These are phyloP conservation scores for Microctonus hyperodae DNA, from an alignment of 2,888 invertebrate species.

Conservation along the genomic window DNA sequence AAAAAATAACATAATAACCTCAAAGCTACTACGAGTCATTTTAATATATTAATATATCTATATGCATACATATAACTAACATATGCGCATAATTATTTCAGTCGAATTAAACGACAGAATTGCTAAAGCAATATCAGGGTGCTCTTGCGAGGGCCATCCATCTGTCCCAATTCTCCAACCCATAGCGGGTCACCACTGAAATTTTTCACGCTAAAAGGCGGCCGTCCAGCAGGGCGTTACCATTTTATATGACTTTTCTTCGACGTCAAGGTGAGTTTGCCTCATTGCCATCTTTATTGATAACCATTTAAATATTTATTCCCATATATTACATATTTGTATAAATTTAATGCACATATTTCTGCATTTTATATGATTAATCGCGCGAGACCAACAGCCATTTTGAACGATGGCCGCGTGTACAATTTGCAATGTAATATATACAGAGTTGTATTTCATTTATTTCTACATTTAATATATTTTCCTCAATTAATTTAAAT, in stretches of 20 bases:
- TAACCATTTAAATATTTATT: background rate
- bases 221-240: conserved; percentile 87
- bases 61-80: background rate
- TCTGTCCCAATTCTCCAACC: conserved; percentile 51
- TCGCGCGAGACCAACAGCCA: conserved; percentile 56
- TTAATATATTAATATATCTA: no score
- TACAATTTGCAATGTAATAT: conserved; percentile 38
- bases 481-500: background rate
- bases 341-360: no score
- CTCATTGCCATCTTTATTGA: conserved; percentile 1
- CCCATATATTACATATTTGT: conserved; percentile 24
- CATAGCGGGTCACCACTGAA: conserved; percentile 48
- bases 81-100: conserved; percentile 7
- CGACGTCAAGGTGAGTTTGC: conserved; percentile 82
- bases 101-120: conserved; percentile 13
- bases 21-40: background rate
- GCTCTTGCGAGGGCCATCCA: conserved; percentile 56
- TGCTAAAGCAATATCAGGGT: conserved; percentile 39
- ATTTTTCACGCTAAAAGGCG: conserved; percentile 62
- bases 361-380: no score
- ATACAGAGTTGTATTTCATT: conserved; percentile 18
- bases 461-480: conserved; percentile 2
- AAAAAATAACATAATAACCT: conserved; percentile 14
- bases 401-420: conserved; percentile 53
- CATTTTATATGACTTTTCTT: conserved; percentile 98